A percentile compares a stretch with the other conserved stretches of the same genome.
phyloP scores from a whole-genome alignment of 2,888 invertebrate genomes.

The Dasysyrphus tricinctus region DNA sequence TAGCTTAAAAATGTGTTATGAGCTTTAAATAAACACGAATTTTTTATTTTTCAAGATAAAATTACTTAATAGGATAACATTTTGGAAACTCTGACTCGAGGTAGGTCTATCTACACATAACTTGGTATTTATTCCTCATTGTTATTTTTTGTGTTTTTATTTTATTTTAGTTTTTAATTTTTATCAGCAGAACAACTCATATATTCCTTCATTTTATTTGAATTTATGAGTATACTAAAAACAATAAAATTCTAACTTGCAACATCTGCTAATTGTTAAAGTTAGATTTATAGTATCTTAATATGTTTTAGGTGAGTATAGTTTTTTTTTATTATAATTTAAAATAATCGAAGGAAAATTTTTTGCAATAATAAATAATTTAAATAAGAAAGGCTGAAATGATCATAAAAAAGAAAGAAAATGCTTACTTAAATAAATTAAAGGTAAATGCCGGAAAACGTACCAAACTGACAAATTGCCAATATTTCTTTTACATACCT shows the following conservation, averaged over 20 bases:
- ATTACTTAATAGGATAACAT: conserved; percentile 7
- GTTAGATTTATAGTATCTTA: conserved; percentile 3
- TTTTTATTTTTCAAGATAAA: not conserved
- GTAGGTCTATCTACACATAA: not conserved
- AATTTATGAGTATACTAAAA: conserved; percentile 11
- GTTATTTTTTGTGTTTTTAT: not conserved
- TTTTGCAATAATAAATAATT: too few species aligned
- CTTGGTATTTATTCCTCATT: not conserved
- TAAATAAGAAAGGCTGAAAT: too few species aligned
- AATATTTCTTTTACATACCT: too few species aligned
- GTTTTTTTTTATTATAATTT: not conserved
- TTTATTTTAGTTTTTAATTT: not conserved
- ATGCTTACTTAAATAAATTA: too few species aligned
- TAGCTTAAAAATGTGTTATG: conserved; percentile 10
- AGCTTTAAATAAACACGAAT: conserved; percentile 13
- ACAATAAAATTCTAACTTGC: conserved; percentile 1
- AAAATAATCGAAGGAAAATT: not conserved
- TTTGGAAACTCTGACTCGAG: not conserved
- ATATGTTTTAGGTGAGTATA: not conserved
- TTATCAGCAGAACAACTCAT: not conserved
- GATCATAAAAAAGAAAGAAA: too few species aligned
- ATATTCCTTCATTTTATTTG: not conserved
- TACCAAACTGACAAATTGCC: too few species aligned
- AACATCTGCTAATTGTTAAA: conserved; percentile 20
- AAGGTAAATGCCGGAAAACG: too few species aligned